phyloP scores from a whole-genome alignment of 2,797 vertebrate species.

The Sibirionetta formosa region DNA sequence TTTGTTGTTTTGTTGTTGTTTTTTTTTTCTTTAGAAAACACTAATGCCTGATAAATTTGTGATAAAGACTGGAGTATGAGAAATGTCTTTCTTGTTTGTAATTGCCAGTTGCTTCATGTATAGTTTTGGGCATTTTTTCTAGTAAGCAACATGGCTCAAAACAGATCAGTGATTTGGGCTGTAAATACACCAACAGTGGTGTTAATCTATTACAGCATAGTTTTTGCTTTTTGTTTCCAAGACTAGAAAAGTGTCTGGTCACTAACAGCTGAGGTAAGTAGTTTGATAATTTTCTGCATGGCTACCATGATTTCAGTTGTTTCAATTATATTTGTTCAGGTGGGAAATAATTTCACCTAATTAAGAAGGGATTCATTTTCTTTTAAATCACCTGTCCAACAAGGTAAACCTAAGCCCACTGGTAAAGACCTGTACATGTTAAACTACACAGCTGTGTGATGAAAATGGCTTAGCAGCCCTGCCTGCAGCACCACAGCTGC shows the following conservation, averaged over 20 bases:
- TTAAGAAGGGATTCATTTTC: not conserved
- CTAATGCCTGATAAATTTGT: not conserved
- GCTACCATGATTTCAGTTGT: conserved; percentile 28
- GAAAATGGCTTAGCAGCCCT: not conserved
- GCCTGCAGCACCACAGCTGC: not conserved
- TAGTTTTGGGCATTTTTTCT: not conserved
- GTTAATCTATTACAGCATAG: not conserved
- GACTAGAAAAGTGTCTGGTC: not conserved
- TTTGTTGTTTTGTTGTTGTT: not conserved
- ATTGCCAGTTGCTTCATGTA: not conserved
- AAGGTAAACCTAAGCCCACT: not conserved
- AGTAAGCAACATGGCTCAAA: not conserved
- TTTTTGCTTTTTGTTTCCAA: not conserved
- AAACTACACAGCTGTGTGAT: not conserved
- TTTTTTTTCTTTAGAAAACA: too few relatives aligned
- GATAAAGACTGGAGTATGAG: not conserved
- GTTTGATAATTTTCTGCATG: not conserved
- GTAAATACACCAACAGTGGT: not conserved
- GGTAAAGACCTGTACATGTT: not conserved
- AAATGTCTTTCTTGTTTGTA: not conserved
- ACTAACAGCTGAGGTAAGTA: not conserved
- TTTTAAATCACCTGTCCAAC: not conserved
- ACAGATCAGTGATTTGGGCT: not conserved
- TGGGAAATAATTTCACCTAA: conserved; percentile 28
- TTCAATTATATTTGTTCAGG: conserved; percentile 33